Percentiles rank a stretch among this genome's conserved stretches.
These are phyloP conservation scores for Drosophila anomalipes DNA, from an alignment of 2,888 invertebrate genomes.

Conservation along the genomic window DNA sequence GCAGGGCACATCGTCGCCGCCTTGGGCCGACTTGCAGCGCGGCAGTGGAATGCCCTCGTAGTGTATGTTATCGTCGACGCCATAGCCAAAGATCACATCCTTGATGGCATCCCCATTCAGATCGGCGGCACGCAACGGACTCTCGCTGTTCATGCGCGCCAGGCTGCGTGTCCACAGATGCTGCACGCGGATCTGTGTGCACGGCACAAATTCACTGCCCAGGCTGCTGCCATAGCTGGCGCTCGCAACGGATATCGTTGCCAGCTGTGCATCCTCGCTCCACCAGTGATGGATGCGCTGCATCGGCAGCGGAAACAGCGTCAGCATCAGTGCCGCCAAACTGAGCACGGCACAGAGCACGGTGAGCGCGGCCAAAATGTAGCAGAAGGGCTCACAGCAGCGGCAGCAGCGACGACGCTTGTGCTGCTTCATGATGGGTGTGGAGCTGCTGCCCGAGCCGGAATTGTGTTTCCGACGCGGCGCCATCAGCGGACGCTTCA, in stretches of 20 bases:
- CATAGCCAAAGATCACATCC: constrained; percentile 92
- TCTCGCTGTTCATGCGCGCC: constrained; percentile 90
- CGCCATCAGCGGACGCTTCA: constrained; percentile 91
- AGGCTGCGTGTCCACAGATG: constrained; percentile 89
- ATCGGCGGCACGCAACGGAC: constrained; percentile 90
- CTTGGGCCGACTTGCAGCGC: constrained; percentile 87
- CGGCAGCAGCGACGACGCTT: constrained; percentile 86
- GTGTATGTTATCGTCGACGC: constrained; percentile 87
- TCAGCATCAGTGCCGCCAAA: constrained; percentile 88
- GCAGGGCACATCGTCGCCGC: constrained; percentile 89
- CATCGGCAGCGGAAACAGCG: constrained; percentile 88
- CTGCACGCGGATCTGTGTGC: constrained; percentile 84
- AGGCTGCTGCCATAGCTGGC: constrained; percentile 70
- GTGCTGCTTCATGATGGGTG: constrained; percentile 86
- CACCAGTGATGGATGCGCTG: constrained; percentile 88
- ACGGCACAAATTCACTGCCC: constrained; percentile 84
- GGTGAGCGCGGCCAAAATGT: constrained; percentile 87
- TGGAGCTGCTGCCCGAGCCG: constrained; percentile 81
- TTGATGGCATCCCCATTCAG: constrained; percentile 90
- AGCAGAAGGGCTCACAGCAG: constrained; percentile 89
- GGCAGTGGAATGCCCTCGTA: constrained; percentile 87
- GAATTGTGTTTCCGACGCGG: constrained; percentile 87
- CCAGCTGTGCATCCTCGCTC: constrained; percentile 65
- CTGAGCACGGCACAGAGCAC: constrained; percentile 88
- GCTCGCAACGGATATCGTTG: constrained; percentile 18